Conservation (phyloP, 1,140 invertebrate species). For the Bombus waltoni region DNA sequence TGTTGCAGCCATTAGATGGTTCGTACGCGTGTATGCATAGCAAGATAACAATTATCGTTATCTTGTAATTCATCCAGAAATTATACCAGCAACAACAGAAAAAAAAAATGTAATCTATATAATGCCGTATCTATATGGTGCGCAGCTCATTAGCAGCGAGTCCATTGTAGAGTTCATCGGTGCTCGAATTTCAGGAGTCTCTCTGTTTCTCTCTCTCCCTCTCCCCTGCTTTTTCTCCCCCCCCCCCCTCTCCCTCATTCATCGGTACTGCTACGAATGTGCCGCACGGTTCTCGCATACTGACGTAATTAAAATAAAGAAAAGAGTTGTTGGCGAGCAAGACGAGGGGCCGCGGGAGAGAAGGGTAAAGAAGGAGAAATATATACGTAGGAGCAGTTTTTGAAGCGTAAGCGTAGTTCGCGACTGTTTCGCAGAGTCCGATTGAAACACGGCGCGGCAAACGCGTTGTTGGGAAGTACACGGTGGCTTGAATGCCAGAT, state of each 20-base stretch:
- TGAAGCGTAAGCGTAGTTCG: background rate
- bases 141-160: background rate
- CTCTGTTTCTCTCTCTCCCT: too few relatives aligned
- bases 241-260: too few relatives aligned
- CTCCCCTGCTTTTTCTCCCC: too few relatives aligned
- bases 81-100: too few relatives aligned
- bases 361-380: background rate
- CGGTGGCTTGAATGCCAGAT: slow-evolving; percentile 52
- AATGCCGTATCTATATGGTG: too few relatives aligned
- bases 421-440: slow-evolving; percentile 2
- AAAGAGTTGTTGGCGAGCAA: background rate
- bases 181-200: background rate
- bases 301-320: slow-evolving; percentile 6
- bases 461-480: slow-evolving; percentile 25
- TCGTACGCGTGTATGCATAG: too few relatives aligned
- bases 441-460: slow-evolving; percentile 27
- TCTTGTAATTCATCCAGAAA: too few relatives aligned
- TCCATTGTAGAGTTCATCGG: background rate
- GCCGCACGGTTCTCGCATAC: background rate
- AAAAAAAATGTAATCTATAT: too few relatives aligned
- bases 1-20: too few relatives aligned
- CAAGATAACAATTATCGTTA: too few relatives aligned
- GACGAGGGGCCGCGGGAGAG: too few relatives aligned
- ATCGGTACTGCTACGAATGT: too few relatives aligned
- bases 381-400: background rate